Conservation (phyloP, 2,797 vertebrate species). For the Phrynocephalus forsythii region DNA sequence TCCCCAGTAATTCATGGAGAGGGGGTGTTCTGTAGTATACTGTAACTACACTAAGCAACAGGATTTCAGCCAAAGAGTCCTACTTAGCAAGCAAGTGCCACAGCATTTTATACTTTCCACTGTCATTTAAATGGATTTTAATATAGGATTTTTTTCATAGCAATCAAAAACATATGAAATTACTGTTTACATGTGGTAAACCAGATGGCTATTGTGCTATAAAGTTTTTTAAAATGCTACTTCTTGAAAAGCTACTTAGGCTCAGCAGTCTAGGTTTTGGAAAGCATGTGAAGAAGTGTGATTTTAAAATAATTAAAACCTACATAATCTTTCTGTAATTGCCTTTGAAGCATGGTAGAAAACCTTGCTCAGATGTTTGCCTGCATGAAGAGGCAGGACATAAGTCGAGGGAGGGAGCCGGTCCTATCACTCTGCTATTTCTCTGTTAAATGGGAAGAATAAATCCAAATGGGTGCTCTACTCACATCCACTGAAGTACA, state of each 20-base stretch:
- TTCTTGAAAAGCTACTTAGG: constrained; percentile 1
- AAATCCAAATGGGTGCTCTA: background rate
- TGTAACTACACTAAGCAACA: no score
- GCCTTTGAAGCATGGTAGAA: background rate
- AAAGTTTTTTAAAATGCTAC: constrained; percentile 16
- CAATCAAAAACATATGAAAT: background rate
- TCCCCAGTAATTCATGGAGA: no score
- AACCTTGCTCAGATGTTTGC: background rate
- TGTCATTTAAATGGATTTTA: constrained; percentile 24
- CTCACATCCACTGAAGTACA: background rate
- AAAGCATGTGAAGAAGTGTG: background rate
- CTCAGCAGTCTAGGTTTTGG: background rate
- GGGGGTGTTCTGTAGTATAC: no score
- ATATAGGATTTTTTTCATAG: constrained; percentile 16
- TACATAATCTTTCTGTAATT: background rate
- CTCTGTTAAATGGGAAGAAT: background rate
- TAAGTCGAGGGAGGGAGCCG: background rate
- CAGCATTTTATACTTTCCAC: constrained; percentile 19
- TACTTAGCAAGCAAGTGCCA: background rate
- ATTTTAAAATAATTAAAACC: background rate
- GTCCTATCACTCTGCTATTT: background rate
- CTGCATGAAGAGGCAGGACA: background rate
- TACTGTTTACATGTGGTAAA: constrained; percentile 17
- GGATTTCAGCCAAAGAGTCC: background rate
- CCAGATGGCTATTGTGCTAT: constrained; percentile 7